Evolutionary conservation across 2,797 vertebrate genomes (phyloP).

Genomic region (Chromis chromis): DNA sequence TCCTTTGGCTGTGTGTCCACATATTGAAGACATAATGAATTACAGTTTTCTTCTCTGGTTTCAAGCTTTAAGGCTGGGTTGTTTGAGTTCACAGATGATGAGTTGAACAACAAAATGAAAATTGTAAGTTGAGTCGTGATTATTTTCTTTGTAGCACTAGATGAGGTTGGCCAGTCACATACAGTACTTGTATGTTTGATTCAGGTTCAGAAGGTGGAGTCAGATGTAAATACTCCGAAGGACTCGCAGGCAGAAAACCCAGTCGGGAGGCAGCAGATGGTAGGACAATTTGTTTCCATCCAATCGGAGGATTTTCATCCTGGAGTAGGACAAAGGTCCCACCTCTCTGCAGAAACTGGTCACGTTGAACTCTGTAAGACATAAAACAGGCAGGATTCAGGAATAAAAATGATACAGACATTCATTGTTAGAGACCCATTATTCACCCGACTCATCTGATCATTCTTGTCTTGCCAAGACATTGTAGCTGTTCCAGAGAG

Average conservation of each 20-base stretch:
- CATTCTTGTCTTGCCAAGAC: slow-evolving; percentile 15
- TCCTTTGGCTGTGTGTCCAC: slow-evolving; percentile 12
- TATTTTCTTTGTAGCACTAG: neutral
- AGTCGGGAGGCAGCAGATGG: slow-evolving; percentile 82
- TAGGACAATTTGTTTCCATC: slow-evolving; percentile 83
- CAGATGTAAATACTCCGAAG: slow-evolving; percentile 80
- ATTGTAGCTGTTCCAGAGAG: neutral
- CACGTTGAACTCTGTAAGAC: slow-evolving; percentile 80
- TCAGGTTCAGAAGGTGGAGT: slow-evolving; percentile 29
- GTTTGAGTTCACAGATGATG: slow-evolving; percentile 2
- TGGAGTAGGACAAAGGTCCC: slow-evolving; percentile 81
- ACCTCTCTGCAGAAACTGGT: slow-evolving; percentile 84
- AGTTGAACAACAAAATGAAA: slow-evolving; percentile 26
- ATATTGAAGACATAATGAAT: slow-evolving; percentile 23
- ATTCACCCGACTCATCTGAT: slow-evolving; percentile 14
- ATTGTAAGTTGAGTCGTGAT: neutral
- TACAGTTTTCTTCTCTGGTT: slow-evolving; percentile 13
- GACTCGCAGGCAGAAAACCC: slow-evolving; percentile 84
- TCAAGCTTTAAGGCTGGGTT: slow-evolving; percentile 21
- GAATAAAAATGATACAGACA: neutral
- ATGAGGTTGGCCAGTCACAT: neutral
- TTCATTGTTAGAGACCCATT: slow-evolving; percentile 7
- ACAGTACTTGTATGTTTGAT: neutral
- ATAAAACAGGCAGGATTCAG: slow-evolving; percentile 15
- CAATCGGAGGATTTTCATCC: slow-evolving; percentile 82